phyloP scores from a whole-genome alignment of 2,113 vertebrate genomes.

The Corynorhinus townsendii region DNA sequence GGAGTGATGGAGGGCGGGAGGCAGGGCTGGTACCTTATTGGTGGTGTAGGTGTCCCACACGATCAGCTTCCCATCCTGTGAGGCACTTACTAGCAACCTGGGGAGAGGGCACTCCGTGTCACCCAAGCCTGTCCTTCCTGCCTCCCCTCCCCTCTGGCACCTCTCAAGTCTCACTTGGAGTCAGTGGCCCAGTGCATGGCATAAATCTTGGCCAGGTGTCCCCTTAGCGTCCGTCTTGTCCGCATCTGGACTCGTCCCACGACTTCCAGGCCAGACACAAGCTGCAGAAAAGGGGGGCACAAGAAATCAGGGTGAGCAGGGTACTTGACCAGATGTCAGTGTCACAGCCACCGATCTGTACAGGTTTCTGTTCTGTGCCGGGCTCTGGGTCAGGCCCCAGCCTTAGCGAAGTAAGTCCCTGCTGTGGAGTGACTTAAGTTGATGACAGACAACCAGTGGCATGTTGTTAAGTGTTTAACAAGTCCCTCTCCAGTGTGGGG shows the following conservation, averaged over 20 bases:
- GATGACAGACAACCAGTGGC: background rate
- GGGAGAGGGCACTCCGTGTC: conserved; percentile 11
- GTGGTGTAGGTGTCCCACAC: conserved; percentile 97
- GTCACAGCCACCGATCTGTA: background rate
- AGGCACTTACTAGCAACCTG: conserved; percentile 96
- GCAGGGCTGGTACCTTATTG: conserved; percentile 88
- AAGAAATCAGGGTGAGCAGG: background rate
- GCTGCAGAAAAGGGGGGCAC: conserved; percentile 69
- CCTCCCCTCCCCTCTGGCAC: background rate
- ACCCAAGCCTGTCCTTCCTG: background rate
- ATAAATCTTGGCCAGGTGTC: conserved; percentile 97
- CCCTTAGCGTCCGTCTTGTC: conserved; percentile 92
- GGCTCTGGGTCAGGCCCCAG: background rate
- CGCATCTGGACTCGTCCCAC: conserved; percentile 92
- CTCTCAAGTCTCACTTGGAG: conserved; percentile 85
- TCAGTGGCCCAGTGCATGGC: conserved; percentile 96
- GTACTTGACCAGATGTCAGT: background rate
- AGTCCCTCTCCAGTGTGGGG: background rate
- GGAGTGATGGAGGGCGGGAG: accelerated
- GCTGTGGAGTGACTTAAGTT: no score
- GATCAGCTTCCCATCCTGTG: conserved; percentile 97
- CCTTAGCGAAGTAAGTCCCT: background rate
- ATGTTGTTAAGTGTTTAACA: background rate
- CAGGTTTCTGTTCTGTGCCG: background rate
- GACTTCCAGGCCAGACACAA: conserved; percentile 81